Evolutionary conservation across 2,888 invertebrate species (phyloP), one percentile per base, ranked within the genome.

Genomic region (Ophion obscuratus): DNA sequence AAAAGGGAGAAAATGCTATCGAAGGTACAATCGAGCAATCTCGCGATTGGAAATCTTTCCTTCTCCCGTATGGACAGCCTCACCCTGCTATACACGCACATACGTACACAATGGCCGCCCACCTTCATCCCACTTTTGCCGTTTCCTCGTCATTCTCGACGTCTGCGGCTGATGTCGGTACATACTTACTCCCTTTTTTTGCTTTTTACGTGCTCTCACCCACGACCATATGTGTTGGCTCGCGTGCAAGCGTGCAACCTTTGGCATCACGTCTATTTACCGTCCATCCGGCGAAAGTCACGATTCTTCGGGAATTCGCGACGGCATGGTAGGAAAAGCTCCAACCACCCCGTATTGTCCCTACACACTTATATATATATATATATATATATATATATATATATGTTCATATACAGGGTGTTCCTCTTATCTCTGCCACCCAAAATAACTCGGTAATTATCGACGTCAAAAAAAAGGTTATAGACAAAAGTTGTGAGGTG

Each of bases 21-120:
- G 76, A 85, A 87, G 90, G 90, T 90, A 93, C 92, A 93, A 92
- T 93, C 92, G 93, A 93, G 93, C 93, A 93, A 93, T 93, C 92
- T 91, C 91, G 90, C 92, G 92, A 93, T 92, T 92, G 92, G 90
- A 90, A 90, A 90, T 90, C 88, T 81, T 77, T 24, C 73, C 79
- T 62, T 44, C 66, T 20, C 27, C 10, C 31, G 27, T 44, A 9
- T 11, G 14, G n/a, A 57, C n/a, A 24, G 11, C 61, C 11, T 24
- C 20, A 7, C 61, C n/a, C 53, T 57, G 31, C 53, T 36, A 53
- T 47, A n/a, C 76, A 40, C 47, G 70, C 40, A 68, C 44, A 20
- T 59, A 31, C 59, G n/a, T 61, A 61, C 20, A 40, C 14, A 40
- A 61, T 31, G 20, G 44, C 47, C 40, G 66, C n/a, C 10, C 36